Conservation (phyloP, 2,888 invertebrate species). For the Hofmannophila pseudospretella region DNA sequence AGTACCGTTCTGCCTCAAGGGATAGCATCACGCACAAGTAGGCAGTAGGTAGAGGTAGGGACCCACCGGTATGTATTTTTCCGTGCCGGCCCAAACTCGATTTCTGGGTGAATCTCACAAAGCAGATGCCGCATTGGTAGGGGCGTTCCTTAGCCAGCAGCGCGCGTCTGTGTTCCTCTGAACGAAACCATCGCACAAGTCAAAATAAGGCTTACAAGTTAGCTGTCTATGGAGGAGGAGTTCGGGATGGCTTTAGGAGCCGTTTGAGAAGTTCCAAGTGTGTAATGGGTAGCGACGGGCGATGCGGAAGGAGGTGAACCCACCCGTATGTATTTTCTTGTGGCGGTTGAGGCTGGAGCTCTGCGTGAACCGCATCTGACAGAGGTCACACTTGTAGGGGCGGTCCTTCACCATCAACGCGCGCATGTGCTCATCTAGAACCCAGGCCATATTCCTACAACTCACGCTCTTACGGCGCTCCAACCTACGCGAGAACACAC, state of each 20-base stretch:
- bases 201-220: constrained; percentile 35
- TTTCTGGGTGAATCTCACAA: constrained; percentile 82
- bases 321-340: constrained; percentile 83
- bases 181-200: constrained; percentile 58
- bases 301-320: constrained; percentile 50
- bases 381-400: constrained; percentile 83
- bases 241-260: constrained; percentile 29
- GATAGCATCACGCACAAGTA: constrained; percentile 52
- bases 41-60: constrained; percentile 44
- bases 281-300: constrained; percentile 38
- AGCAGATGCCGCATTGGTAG: constrained; percentile 81
- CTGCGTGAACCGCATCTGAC: constrained; percentile 84
- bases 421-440: constrained; percentile 77
- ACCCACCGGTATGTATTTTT: constrained; percentile 80
- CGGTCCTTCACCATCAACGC: constrained; percentile 76
- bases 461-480: constrained; percentile 37
- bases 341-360: constrained; percentile 85
- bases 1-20: constrained; percentile 66
- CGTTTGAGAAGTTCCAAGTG: constrained; percentile 23
- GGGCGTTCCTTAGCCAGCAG: constrained; percentile 73
- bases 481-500: constrained; percentile 41
- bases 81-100: constrained; percentile 83
- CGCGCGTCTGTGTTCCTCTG: constrained; percentile 69
- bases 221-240: constrained; percentile 19
- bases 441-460: constrained; percentile 60